A percentile compares a stretch with the other conserved stretches of the same genome.
Evolutionary conservation across 2,797 vertebrate species (phyloP).

Genomic region (Hoplostethus atlanticus): DNA sequence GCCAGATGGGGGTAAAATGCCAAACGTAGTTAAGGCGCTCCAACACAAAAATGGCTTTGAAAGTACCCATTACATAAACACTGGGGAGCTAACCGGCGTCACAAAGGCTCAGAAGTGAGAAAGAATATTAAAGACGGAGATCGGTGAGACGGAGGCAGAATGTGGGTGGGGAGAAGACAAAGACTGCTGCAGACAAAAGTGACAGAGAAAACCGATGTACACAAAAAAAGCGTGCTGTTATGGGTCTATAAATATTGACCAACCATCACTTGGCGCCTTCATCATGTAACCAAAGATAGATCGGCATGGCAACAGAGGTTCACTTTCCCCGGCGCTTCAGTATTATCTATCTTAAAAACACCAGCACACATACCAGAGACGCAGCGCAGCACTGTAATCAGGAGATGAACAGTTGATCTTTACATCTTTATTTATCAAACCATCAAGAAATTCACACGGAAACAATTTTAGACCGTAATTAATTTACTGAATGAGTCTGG

Average conservation of each 20-base stretch:
- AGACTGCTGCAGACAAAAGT: conserved; percentile 12
- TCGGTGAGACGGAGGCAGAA: conserved; percentile 45
- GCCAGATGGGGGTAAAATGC: conserved; percentile 46
- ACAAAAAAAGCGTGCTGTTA: conserved; percentile 52
- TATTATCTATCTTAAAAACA: conserved; percentile 44
- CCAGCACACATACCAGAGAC: conserved; percentile 15
- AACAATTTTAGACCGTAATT: not conserved
- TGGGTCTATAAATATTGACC: conserved; percentile 75
- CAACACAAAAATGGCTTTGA: conserved; percentile 33
- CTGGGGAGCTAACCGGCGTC: conserved; percentile 40
- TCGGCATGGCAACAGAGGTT: conserved; percentile 74
- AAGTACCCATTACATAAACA: conserved; percentile 54
- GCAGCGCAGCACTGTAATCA: not conserved
- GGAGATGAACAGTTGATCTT: conserved; percentile 4
- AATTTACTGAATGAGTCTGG: conserved; percentile 9
- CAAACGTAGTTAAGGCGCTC: conserved; percentile 46
- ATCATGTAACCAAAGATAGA: conserved; percentile 68
- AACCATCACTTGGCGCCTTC: conserved; percentile 58
- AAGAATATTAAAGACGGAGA: conserved; percentile 44
- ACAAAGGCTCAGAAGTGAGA: conserved; percentile 46
- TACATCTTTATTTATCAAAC: conserved; percentile 1
- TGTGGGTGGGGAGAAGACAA: not conserved
- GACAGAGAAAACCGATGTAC: conserved; percentile 11
- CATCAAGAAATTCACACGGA: not conserved
- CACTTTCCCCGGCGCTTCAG: conserved; percentile 34